Evolutionary conservation across 2,113 vertebrate species (phyloP).

Genomic region (Meriones unguiculatus): DNA sequence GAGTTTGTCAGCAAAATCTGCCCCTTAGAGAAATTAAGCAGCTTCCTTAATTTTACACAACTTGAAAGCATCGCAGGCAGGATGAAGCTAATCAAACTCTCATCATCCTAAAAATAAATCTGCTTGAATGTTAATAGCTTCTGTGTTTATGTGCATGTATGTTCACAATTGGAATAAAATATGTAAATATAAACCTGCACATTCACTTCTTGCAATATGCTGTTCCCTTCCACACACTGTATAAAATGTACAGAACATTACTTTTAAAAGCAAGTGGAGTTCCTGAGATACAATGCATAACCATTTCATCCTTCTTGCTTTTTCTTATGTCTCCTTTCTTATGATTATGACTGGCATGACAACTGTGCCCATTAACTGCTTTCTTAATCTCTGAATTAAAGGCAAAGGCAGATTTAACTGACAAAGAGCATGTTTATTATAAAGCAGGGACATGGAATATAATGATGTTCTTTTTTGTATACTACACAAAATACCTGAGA

Average conservation of each 20-base stretch:
- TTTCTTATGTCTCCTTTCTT: background rate
- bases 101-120: background rate
- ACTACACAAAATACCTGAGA: background rate
- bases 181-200: background rate
- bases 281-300: background rate
- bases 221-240: background rate
- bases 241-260: background rate
- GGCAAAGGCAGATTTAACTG: background rate
- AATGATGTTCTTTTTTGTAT: background rate
- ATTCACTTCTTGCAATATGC: background rate
- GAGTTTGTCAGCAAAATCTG: background rate
- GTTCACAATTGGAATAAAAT: background rate
- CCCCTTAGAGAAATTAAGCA: background rate
- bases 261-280: background rate
- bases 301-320: background rate
- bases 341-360: background rate
- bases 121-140: background rate
- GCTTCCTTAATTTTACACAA: slow-evolving; percentile 27
- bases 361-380: background rate
- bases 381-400: background rate
- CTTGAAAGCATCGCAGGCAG: background rate
- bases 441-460: background rate
- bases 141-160: background rate
- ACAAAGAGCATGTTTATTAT: background rate
- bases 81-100: background rate